Evolutionary conservation across 1,140 invertebrate genomes (phyloP).

Genomic region (Phymorhynchus buccinoides): DNA sequence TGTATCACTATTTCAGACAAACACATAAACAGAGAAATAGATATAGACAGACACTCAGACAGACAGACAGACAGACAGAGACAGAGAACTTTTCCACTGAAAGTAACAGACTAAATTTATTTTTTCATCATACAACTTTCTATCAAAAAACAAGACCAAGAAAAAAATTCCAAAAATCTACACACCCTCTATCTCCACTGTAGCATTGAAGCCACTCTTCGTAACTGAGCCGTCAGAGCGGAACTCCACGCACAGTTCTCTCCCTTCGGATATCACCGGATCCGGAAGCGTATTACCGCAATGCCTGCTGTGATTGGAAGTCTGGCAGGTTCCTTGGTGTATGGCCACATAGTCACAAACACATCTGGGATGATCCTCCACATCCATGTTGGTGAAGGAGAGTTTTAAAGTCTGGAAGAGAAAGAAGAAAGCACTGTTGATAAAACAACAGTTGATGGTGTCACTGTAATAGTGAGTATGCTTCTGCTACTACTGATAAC

Average conservation of each 20-base stretch:
- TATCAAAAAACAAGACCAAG: neutral
- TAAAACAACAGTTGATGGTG: too few relatives aligned
- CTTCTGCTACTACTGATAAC: too few relatives aligned
- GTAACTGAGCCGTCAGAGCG: slow-evolving; percentile 4
- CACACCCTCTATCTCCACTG: neutral
- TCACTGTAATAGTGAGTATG: neutral
- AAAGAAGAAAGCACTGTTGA: neutral
- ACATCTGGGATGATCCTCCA: slow-evolving; percentile 9
- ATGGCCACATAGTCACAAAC: slow-evolving; percentile 3
- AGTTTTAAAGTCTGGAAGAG: slow-evolving; percentile 1
- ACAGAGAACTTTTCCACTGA: neutral
- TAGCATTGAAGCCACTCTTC: slow-evolving; percentile 8
- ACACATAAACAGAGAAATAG: neutral
- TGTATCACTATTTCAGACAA: too few relatives aligned
- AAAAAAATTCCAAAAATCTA: neutral
- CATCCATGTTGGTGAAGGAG: neutral
- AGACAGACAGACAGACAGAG: neutral
- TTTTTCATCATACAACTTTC: neutral
- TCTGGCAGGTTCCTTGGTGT: neutral
- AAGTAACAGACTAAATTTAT: neutral
- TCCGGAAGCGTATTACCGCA: slow-evolving; percentile 22
- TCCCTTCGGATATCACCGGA: neutral
- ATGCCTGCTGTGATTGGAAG: neutral
- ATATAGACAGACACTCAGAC: neutral
- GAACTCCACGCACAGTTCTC: slow-evolving; percentile 14